Base-by-base conservation (phyloP, 2,797 vertebrate species). In the Trematomus bernacchii region DNA sequence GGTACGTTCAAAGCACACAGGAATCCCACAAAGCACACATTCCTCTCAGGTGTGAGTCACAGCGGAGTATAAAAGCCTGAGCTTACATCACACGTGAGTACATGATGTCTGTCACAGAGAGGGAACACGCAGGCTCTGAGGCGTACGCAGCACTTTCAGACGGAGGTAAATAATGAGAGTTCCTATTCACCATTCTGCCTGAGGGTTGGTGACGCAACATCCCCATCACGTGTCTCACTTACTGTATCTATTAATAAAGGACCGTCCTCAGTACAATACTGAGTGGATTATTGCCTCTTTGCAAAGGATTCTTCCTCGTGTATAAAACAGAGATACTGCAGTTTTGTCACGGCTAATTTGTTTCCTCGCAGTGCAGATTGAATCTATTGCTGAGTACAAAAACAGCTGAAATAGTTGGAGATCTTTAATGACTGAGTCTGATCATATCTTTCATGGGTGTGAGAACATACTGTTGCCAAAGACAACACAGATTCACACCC, bases 1-100 rank as follows among this genome's bases (percentile, higher is more conserved):
- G 97, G 98, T 99, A 94, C 7, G 79, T 79, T 71, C 46, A 59
- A 71, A 78, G 57, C 69, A 47, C 66, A 21, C 75, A 48, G 55
- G 23, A 61, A 79, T 11, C 54, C 63, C 59, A 47, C 55, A 43
- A 60, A 66, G 53, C 14, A 33, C 13, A 16, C 16, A 0, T 43
- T 33, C 55, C 14, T 50, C 42, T 10, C 10, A 12, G 61, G 23
- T 19, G 48, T 27, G 62, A 71, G 71, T 62, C 62, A 68, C 71
- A 44, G 61, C 72, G 5, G 58, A 69, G 68, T 15, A 37, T 19
- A 68, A 66, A 71, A 48, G 67, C 66, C 37, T 0, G 27, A 53
- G 66, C 30, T 54, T 8, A 2, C 48, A 46, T 57, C 79, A 52
- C 72, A 66, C 3, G 33, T 54, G 67, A 78, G 27, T 18, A 66